phyloP scores from a whole-genome alignment of 2,888 invertebrate species.

The Theretra japonica region DNA sequence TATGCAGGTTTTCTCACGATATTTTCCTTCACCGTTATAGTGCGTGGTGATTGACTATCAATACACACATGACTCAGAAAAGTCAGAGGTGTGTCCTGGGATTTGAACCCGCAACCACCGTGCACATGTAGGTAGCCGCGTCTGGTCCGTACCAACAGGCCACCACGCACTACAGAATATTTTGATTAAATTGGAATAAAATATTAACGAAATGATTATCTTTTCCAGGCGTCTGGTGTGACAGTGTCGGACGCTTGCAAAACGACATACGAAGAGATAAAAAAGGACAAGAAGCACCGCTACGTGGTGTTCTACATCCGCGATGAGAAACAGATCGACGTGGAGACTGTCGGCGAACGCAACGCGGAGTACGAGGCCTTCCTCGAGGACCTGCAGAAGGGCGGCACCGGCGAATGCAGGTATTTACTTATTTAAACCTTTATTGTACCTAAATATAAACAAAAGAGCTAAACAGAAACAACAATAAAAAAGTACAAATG shows the following conservation, averaged over 20 bases:
- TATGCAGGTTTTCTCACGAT: too few relatives aligned
- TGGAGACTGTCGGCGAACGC: constrained; percentile 95
- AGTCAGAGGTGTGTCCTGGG: too few relatives aligned
- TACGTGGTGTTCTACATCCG: constrained; percentile 98
- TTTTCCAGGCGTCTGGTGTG: constrained; percentile 95
- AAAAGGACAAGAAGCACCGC: constrained; percentile 98
- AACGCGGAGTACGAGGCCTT: constrained; percentile 97
- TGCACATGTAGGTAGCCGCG: too few relatives aligned
- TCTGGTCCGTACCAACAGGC: too few relatives aligned
- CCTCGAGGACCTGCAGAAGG: constrained; percentile 95
- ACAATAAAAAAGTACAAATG: too few relatives aligned
- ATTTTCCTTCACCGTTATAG: too few relatives aligned
- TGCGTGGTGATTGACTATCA: too few relatives aligned
- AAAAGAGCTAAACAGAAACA: too few relatives aligned
- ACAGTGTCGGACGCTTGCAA: constrained; percentile 98
- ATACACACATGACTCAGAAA: too few relatives aligned
- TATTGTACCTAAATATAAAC: too few relatives aligned
- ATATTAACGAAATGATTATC: not conserved
- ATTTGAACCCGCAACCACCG: too few relatives aligned
- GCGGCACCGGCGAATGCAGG: constrained; percentile 97
- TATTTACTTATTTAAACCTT: not conserved
- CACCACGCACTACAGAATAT: too few relatives aligned
- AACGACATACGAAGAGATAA: constrained; percentile 97
- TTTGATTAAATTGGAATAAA: not conserved
- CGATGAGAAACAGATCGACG: constrained; percentile 98